phyloP scores from a whole-genome alignment of 2,113 vertebrate species.

The Lamprologus speciosus region DNA sequence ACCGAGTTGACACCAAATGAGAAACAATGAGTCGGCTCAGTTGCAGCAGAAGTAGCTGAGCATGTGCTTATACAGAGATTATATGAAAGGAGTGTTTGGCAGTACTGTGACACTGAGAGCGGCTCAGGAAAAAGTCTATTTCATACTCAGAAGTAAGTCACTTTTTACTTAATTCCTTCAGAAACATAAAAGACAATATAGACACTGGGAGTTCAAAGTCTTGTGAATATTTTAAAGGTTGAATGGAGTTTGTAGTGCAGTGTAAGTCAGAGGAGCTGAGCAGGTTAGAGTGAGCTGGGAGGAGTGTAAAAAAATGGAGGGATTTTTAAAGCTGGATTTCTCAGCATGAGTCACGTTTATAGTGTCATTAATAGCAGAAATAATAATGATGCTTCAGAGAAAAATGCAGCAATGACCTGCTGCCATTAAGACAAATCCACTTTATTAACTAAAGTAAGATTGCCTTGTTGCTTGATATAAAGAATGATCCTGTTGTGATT shows the following conservation, averaged over 20 bases:
- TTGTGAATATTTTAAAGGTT: not conserved
- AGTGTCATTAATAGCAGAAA: not conserved
- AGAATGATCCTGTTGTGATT: not conserved
- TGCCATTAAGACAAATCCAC: not conserved
- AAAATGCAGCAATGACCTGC: not conserved
- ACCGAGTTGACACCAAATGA: not conserved
- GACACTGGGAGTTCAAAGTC: not conserved
- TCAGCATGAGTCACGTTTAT: not conserved
- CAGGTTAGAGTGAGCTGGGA: not conserved
- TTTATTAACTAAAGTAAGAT: accelerated
- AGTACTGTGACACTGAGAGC: not conserved
- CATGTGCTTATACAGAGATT: not conserved
- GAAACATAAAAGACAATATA: not conserved
- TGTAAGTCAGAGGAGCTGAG: not conserved
- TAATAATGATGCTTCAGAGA: not conserved
- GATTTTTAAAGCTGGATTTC: not conserved
- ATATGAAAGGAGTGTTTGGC: not conserved
- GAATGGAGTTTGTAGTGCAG: not conserved
- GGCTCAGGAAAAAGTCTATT: not conserved
- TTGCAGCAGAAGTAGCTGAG: not conserved
- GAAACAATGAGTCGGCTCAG: not conserved
- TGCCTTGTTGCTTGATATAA: not conserved
- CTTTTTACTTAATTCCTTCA: not conserved
- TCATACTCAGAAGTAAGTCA: not conserved
- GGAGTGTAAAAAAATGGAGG: not conserved